Conservation (phyloP, 2,797 vertebrate species). For the Podarcis lilfordi region DNA sequence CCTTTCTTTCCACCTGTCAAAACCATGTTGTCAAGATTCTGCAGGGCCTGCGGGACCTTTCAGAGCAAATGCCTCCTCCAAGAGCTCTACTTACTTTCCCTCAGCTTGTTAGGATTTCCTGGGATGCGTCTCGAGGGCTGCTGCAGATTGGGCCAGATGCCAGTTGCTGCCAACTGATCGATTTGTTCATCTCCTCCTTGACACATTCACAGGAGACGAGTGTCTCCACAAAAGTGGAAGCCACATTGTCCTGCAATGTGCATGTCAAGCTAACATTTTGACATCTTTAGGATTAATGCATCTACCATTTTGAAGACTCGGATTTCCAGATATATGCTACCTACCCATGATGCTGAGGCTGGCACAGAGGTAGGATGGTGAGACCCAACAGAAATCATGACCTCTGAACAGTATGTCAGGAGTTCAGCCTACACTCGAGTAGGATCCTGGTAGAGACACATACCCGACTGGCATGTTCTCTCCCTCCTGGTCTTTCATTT, state of each 20-base stretch:
- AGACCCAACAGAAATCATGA: background rate
- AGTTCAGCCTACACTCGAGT: too few relatives aligned
- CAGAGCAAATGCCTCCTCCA: constrained; percentile 18
- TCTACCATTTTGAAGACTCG: background rate
- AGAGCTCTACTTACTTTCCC: constrained; percentile 18
- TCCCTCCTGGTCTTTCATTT: too few relatives aligned
- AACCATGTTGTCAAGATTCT: constrained; percentile 49
- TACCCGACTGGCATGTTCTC: too few relatives aligned
- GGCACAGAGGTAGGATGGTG: too few relatives aligned
- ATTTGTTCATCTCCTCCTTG: background rate
- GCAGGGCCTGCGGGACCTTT: constrained; percentile 32
- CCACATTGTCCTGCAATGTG: background rate
- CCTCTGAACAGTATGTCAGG: too few relatives aligned
- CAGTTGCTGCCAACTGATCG: background rate
- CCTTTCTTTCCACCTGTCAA: constrained; percentile 61
- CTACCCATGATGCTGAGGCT: too few relatives aligned
- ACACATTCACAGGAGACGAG: background rate
- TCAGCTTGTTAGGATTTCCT: background rate
- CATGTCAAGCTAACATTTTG: too few relatives aligned
- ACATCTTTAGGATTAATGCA: background rate
- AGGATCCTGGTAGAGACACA: too few relatives aligned
- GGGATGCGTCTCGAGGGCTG: background rate
- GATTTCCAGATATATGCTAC: background rate
- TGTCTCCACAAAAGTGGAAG: background rate
- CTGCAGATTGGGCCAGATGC: background rate